Evolutionary conservation across 2,113 vertebrate genomes (phyloP).

Genomic region (Poeciliopsis turrubarensis): DNA sequence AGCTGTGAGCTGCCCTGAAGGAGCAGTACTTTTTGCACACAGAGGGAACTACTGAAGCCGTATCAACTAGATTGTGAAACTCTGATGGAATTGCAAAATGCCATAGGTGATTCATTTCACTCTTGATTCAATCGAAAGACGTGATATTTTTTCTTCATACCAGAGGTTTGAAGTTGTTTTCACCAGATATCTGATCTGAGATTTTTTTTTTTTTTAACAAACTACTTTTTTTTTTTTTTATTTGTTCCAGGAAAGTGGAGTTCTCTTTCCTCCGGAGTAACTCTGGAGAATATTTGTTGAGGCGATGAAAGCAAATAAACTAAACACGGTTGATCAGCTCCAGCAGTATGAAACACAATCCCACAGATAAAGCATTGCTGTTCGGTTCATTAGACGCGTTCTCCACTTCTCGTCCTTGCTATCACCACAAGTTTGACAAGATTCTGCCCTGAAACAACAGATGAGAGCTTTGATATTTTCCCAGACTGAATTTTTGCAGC

Average conservation of each 20-base stretch:
- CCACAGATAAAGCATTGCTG: not conserved
- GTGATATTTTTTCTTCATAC: not conserved
- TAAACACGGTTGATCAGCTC: not conserved
- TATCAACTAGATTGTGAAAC: not conserved
- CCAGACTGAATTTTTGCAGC: not conserved
- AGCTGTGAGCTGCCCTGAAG: not conserved
- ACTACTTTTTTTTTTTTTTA: not conserved
- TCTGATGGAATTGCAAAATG: not conserved
- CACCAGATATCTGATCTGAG: conserved; percentile 1
- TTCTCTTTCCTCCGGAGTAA: conserved; percentile 1
- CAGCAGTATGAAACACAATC: conserved; percentile 1
- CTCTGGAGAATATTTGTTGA: not conserved
- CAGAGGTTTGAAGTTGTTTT: not conserved
- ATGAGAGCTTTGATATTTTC: not conserved
- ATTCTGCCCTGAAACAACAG: not conserved
- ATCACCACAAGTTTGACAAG: not conserved
- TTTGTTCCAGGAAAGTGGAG: not conserved
- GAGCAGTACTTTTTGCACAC: not conserved
- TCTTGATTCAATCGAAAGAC: not conserved
- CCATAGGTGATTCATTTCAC: not conserved
- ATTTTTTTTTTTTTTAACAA: not conserved
- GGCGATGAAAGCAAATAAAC: not conserved
- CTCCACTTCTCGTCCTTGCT: not conserved
- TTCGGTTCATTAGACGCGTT: not conserved
- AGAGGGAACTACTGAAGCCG: not conserved